phyloP scores from a whole-genome alignment of 2,797 vertebrate genomes.

The Taeniopygia guttata region DNA sequence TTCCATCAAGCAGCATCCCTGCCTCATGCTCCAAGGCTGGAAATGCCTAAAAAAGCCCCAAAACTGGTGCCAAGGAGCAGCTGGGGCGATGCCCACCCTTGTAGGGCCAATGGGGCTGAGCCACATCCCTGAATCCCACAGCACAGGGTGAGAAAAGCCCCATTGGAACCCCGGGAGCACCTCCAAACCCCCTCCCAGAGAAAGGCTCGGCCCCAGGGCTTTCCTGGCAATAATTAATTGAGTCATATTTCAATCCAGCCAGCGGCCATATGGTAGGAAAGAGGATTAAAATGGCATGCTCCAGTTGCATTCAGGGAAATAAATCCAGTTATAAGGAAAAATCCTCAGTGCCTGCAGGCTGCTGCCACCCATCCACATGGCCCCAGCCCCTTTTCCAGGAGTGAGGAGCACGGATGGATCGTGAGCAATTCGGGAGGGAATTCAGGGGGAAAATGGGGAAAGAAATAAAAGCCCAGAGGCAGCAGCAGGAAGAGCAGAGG shows the following conservation, averaged over 20 bases:
- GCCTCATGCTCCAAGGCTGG: background rate
- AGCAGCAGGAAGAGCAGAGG: background rate
- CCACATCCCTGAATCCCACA: rapidly evolving
- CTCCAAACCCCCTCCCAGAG: background rate
- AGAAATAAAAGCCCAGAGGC: background rate
- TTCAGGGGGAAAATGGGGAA: rapidly evolving
- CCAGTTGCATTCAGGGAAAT: slow-evolving; percentile 47
- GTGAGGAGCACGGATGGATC: rapidly evolving
- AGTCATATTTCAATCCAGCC: slow-evolving; percentile 69
- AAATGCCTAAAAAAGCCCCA: background rate
- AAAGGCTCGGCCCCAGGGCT: background rate
- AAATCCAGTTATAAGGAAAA: slow-evolving; percentile 57
- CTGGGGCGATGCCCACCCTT: rapidly evolving
- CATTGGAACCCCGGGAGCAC: background rate
- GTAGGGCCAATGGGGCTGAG: background rate
- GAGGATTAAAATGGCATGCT: slow-evolving; percentile 68
- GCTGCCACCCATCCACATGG: background rate
- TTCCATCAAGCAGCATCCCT: background rate
- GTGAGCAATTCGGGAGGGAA: rapidly evolving
- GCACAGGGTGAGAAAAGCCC: background rate
- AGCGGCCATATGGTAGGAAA: slow-evolving; percentile 66
- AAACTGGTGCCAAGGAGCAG: background rate
- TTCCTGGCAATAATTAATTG: slow-evolving; percentile 60
- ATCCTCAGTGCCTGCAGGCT: background rate
- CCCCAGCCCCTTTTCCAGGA: background rate